phyloP scores from a whole-genome alignment of 2,888 invertebrate species.

The Dryomyza anilis region DNA sequence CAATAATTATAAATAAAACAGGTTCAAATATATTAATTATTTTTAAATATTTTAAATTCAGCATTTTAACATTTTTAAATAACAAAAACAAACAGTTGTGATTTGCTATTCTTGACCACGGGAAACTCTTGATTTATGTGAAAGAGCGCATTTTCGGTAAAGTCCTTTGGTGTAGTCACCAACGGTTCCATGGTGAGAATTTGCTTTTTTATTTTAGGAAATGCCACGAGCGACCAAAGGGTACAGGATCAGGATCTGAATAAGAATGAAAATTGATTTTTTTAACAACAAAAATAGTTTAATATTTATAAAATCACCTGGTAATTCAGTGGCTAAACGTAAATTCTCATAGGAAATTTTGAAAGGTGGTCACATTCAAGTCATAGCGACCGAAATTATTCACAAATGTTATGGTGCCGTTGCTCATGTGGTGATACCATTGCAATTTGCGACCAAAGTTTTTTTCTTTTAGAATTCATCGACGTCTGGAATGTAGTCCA shows the following conservation, averaged over 20 bases:
- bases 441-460: constrained; percentile 95
- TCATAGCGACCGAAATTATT: constrained; percentile 94
- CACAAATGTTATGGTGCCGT: constrained; percentile 95
- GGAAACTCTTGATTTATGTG: constrained; percentile 98
- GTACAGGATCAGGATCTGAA: constrained; percentile 89
- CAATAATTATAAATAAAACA: constrained; percentile 87
- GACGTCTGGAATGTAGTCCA: constrained; percentile 98
- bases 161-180: constrained; percentile 90
- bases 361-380: constrained; percentile 98
- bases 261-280: constrained; percentile 8
- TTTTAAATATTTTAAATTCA: too few relatives aligned
- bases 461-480: constrained; percentile 98
- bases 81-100: too few relatives aligned
- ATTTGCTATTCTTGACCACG: constrained; percentile 90
- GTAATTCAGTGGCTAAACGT: constrained; percentile 93
- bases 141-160: constrained; percentile 89
- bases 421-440: constrained; percentile 99
- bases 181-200: constrained; percentile 80
- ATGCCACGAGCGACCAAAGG: constrained; percentile 93
- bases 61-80: too few relatives aligned
- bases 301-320: constrained; percentile 64
- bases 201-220: constrained; percentile 95
- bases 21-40: too few relatives aligned
- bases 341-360: constrained; percentile 97
- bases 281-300: not conserved